Evolutionary conservation across 2,113 vertebrate species (phyloP).

Genomic region (Cryptomyrus ogoouensis): DNA sequence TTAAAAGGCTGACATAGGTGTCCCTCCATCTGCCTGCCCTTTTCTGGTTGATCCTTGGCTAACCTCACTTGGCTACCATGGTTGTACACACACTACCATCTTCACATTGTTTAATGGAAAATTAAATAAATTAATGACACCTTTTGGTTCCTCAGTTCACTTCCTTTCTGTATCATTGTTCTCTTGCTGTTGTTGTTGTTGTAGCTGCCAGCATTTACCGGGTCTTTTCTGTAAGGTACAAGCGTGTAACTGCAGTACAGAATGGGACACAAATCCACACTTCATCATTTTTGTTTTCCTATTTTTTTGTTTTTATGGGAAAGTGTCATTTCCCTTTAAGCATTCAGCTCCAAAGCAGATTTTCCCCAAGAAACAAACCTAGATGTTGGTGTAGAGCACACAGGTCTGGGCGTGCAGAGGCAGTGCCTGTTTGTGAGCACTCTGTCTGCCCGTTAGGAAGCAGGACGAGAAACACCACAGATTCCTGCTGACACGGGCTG

Average conservation of each 20-base stretch:
- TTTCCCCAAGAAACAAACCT: not conserved
- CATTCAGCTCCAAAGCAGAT: not conserved
- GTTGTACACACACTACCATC: not conserved
- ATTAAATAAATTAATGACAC: not conserved
- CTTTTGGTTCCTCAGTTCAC: not conserved
- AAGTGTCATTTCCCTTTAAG: constrained; percentile 8
- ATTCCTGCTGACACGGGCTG: not conserved
- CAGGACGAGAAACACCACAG: not conserved
- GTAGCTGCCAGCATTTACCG: not conserved
- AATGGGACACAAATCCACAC: not conserved
- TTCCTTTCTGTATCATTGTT: not conserved
- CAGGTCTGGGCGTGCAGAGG: not conserved
- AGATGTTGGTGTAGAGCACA: no score
- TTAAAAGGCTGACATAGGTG: not conserved
- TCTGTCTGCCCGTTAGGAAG: not conserved
- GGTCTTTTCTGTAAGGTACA: not conserved
- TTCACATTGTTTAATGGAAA: not conserved
- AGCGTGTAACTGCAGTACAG: not conserved
- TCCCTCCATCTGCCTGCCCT: not conserved
- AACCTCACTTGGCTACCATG: not conserved
- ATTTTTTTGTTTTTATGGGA: not conserved
- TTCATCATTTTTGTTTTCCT: not conserved
- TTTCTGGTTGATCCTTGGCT: not conserved
- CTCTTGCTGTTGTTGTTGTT: not conserved
- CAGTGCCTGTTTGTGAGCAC: not conserved